These are phyloP conservation scores for Ypsolopha sequella DNA, from an alignment of 2,888 invertebrate species.

Conservation along the genomic window DNA sequence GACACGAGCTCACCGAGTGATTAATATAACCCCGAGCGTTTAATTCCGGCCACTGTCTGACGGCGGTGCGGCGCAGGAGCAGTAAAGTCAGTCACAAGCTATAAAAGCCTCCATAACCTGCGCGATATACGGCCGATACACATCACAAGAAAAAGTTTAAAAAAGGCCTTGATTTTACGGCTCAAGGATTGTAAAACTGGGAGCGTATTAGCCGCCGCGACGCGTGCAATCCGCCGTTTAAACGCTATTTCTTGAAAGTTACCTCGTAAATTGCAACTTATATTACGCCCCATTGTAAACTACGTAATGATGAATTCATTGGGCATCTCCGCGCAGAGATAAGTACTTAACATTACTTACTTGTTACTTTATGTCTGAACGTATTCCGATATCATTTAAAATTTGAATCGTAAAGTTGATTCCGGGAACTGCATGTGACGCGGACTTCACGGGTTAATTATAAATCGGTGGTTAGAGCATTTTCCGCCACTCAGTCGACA, in stretches of 20 bases:
- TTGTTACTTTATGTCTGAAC: too few relatives aligned
- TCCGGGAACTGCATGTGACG: too few relatives aligned
- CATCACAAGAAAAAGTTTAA: slow-evolving; percentile 22
- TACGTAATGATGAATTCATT: too few relatives aligned
- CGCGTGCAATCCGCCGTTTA: neutral
- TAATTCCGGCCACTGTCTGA: slow-evolving; percentile 18
- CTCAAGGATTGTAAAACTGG: slow-evolving; percentile 50
- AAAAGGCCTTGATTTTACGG: slow-evolving; percentile 37
- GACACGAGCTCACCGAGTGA: too few relatives aligned
- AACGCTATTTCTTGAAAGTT: neutral
- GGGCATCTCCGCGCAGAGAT: too few relatives aligned
- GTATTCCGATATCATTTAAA: too few relatives aligned
- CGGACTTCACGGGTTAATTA: too few relatives aligned
- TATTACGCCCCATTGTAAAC: too few relatives aligned
- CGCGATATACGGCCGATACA: slow-evolving; percentile 56
- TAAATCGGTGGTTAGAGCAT: too few relatives aligned
- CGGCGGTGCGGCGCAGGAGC: slow-evolving; percentile 48
- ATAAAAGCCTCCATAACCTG: slow-evolving; percentile 54
- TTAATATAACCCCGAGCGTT: neutral
- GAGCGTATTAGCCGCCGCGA: slow-evolving; percentile 30
- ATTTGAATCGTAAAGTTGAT: too few relatives aligned
- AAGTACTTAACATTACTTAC: too few relatives aligned
- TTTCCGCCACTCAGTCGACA: too few relatives aligned
- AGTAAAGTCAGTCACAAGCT: slow-evolving; percentile 65
- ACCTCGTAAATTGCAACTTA: slow-evolving; percentile 5